Percentiles rank a stretch among this genome's conserved stretches.
Evolutionary conservation across 92 coral and sea anemone genomes (phyloP).

Genomic region (Pocillopora meandrina): DNA sequence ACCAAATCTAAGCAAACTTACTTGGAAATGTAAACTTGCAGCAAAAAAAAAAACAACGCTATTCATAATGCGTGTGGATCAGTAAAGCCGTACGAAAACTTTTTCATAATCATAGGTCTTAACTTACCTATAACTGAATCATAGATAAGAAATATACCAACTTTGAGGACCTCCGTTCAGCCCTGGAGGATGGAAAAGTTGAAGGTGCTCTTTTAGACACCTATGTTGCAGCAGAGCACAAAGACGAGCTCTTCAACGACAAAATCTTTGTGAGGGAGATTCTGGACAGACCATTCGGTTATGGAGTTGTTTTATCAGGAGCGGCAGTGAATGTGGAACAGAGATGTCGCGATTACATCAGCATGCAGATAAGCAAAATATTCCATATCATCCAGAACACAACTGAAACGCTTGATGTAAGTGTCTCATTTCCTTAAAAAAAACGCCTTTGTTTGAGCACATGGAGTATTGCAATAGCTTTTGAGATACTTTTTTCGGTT

Average conservation of each 20-base stretch:
- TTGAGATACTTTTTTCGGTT: too few relatives aligned
- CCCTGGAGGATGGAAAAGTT: slow-evolving; percentile 58
- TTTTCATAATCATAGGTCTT: neutral
- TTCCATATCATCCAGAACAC: slow-evolving; percentile 29
- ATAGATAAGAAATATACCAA: slow-evolving; percentile 50
- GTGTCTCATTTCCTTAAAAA: neutral
- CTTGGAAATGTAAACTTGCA: too few relatives aligned
- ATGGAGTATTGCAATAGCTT: too few relatives aligned
- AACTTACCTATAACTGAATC: neutral
- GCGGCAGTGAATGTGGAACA: slow-evolving; percentile 46
- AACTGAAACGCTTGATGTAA: slow-evolving; percentile 45
- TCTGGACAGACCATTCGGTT: slow-evolving; percentile 62
- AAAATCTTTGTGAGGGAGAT: slow-evolving; percentile 51
- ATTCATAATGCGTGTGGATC: too few relatives aligned
- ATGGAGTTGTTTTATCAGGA: slow-evolving; percentile 76
- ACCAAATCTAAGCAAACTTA: too few relatives aligned
- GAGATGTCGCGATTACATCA: slow-evolving; percentile 60
- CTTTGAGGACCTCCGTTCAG: slow-evolving; percentile 53
- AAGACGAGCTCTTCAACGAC: slow-evolving; percentile 56
- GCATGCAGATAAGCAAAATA: slow-evolving; percentile 40
- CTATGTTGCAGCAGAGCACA: slow-evolving; percentile 76
- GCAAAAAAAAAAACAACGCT: too few relatives aligned
- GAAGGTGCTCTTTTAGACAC: slow-evolving; percentile 76
- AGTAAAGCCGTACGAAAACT: too few relatives aligned
- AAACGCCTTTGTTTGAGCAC: too few relatives aligned